Conservation (phyloP, 2,797 vertebrate species). For the Peromyscus nudipes region DNA sequence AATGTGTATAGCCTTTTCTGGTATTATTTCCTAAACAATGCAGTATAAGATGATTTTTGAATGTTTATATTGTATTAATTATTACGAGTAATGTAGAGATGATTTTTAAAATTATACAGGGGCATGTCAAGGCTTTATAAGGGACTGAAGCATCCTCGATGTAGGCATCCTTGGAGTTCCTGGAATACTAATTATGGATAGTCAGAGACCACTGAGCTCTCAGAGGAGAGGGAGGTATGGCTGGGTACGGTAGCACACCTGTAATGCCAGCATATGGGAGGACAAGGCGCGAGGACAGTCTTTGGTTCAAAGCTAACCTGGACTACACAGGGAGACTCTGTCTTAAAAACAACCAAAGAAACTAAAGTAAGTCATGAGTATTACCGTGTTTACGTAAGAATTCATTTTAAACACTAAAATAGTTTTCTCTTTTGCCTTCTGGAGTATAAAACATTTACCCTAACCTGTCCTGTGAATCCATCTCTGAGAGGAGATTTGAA, state of each 20-base stretch:
- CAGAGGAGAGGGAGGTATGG: background rate
- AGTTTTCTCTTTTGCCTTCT: constrained; percentile 44
- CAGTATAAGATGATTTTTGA: background rate
- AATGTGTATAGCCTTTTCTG: background rate
- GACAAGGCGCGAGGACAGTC: too few relatives aligned
- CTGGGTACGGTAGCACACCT: background rate
- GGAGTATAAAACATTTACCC: background rate
- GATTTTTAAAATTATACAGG: background rate
- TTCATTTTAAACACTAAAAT: constrained; percentile 37
- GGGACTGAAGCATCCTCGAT: too few relatives aligned
- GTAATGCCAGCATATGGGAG: too few relatives aligned
- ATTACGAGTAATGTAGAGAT: background rate
- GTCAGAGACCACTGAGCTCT: background rate
- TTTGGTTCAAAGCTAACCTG: background rate
- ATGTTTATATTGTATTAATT: background rate
- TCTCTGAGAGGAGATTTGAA: constrained; percentile 51
- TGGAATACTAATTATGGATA: background rate
- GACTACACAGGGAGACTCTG: background rate
- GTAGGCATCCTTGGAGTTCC: background rate
- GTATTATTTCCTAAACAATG: background rate
- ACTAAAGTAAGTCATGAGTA: background rate
- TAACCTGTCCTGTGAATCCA: background rate
- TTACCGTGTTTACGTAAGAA: background rate
- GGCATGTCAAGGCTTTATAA: background rate
- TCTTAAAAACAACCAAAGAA: background rate